Evolutionary conservation across 1,140 invertebrate species (phyloP), one percentile per base, ranked within the genome.

Genomic region (Drosophila nannoptera): DNA sequence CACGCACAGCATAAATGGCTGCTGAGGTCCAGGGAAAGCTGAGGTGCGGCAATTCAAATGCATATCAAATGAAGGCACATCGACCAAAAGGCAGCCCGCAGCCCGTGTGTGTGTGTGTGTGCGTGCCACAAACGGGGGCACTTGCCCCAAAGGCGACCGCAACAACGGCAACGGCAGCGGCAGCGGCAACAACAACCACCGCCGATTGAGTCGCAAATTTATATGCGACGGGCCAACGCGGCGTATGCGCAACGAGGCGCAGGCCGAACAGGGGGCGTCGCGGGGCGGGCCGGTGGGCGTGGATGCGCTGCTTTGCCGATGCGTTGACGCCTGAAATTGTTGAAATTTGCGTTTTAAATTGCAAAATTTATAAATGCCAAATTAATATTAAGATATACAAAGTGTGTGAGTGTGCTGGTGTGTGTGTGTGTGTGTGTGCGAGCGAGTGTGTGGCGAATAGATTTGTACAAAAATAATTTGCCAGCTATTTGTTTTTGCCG

Each of bases 171-270:
- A n/a, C n/a, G n/a, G n/a, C 49, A 38, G 60, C 53, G 46, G 14
- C 69, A 65, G 49, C 62, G 14, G 42, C 66, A 42, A 14, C 45
- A 54, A 40, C 54, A 38, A 43, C 31, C 9, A 55, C 42, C 29
- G 49, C 36, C 80, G 78, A 84, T 84, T 84, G 77, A 86, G 70
- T 81, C 63, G 80, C 80, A 83, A 83, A 83, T 84, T 83, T 84
- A 84, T 83, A 78, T 84, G 81, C 69, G 65, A 61, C 58, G 49
- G 63, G 69, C 54, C 49, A 46, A 63, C 58, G 52, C 59, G 53
- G 54, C 70, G 66, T 69, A 73, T 73, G 59, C 54, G 66, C 70
- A 68, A 69, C 70, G 65, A 53, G 70, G 52, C 63, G 50, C 16
- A 55, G 62, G 55, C 31, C 12, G 35, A 38, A 58, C 56, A 40